These are phyloP conservation scores for Bradypus variegatus DNA, from an alignment of 2,797 vertebrate species.

Conservation along the genomic window DNA sequence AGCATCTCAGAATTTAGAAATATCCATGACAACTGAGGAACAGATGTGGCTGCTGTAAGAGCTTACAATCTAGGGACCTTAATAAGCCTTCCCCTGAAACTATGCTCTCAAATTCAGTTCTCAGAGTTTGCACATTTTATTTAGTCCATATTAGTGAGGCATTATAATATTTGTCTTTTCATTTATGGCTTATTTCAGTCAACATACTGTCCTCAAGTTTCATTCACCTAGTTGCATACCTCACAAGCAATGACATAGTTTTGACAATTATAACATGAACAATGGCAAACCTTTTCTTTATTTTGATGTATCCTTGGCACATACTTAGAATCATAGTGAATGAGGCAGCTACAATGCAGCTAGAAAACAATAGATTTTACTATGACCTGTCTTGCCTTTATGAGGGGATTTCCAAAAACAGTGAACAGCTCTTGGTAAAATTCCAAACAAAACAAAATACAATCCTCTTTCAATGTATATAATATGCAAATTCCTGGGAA, in stretches of 20 bases:
- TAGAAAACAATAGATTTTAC: neutral
- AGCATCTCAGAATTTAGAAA: too few relatives aligned
- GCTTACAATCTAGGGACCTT: too few relatives aligned
- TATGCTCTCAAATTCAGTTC: too few relatives aligned
- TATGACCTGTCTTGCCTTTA: neutral
- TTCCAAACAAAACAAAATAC: neutral
- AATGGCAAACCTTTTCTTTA: neutral
- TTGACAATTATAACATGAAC: neutral
- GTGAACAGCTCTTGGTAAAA: neutral
- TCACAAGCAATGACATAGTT: neutral
- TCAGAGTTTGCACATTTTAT: too few relatives aligned
- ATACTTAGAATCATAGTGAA: neutral
- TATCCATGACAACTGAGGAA: too few relatives aligned
- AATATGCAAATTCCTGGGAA: neutral
- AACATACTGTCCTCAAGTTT: too few relatives aligned
- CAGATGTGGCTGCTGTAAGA: too few relatives aligned
- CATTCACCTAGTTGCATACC: too few relatives aligned
- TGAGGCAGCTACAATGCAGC: neutral
- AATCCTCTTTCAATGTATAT: neutral
- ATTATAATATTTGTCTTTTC: too few relatives aligned
- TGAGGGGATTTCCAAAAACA: neutral
- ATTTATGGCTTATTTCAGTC: too few relatives aligned
- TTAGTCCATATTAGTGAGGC: too few relatives aligned
- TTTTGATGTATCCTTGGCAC: neutral
- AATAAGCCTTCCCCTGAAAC: too few relatives aligned